Evolutionary conservation across 1,140 invertebrate species (phyloP), one percentile per base, ranked within the genome.

Genomic region (Zaprionus camerounensis): DNA sequence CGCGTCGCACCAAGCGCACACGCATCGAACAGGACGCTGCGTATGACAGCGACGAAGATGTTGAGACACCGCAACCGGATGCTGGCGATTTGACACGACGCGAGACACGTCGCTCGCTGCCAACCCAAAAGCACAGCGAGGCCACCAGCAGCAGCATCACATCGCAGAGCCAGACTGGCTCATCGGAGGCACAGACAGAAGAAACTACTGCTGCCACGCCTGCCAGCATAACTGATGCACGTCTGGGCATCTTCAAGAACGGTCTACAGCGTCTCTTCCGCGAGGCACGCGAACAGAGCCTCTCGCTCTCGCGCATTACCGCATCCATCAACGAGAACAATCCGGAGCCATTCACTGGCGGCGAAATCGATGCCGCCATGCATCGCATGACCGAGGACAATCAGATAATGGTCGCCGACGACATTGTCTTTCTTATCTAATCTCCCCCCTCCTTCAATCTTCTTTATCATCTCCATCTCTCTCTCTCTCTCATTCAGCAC

Each of bases 361-460:
- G 93, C 15, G 98, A 99, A 94, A 94, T 98, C 6, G 93, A 94
- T 46, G 95, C 96, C 0, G 98, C 97, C 2, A 93, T 99, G 12
- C 93, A 96, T 13, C 94, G 94, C 66, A 98, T 99, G 98, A 96
- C 96, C 20, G 96, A 97, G 46, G 97, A 96, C 56, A 99, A 98
- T 93, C 96, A 98, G 92, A 94, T 99, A 24, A 98, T 99, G 97
- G 93, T 98, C 66, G 95, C 97, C 1, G 97, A 98, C 91, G 96
- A 96, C 75, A 96, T 97, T 75, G 94, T 99, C n/a, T 97, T 98
- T 91, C 93, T 97, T 15, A 97, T 98, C 92, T 98, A 95, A 95
- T 26, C 20, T 12, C 17, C 9, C 7, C 6, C 26, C 28, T 7
- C 28, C 28, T 2, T 34, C 46, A 22, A 17, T 7, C 15, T 20